A percentile compares a stretch with the other conserved stretches of the same genome.
These are phyloP conservation scores for Molossus alvarezi DNA, from an alignment of 2,797 vertebrate species.

Conservation along the genomic window DNA sequence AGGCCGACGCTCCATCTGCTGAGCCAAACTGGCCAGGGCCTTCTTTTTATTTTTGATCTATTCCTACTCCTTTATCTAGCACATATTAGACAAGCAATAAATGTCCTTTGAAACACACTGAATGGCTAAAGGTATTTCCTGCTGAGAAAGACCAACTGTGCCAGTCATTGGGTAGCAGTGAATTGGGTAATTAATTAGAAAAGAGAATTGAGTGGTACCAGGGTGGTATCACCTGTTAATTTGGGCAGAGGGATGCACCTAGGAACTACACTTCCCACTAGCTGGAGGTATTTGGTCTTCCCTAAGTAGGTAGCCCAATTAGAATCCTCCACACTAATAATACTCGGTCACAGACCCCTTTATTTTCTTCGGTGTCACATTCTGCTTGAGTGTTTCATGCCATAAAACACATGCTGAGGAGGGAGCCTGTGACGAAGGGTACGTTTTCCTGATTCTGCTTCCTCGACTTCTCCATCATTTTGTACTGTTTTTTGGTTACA, in stretches of 20 bases:
- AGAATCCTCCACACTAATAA: constrained; percentile 2
- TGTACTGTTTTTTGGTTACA: constrained; percentile 71
- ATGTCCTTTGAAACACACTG: neutral
- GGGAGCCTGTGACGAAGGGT: neutral
- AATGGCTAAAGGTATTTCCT: neutral
- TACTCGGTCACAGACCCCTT: constrained; percentile 48
- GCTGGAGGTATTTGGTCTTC: constrained; percentile 42
- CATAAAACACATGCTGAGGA: constrained; percentile 76
- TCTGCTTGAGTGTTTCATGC: constrained; percentile 78
- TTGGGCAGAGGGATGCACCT: neutral
- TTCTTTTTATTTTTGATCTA: neutral
- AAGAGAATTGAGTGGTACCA: neutral
- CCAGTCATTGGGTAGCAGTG: neutral
- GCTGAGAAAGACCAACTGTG: neutral
- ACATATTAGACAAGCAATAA: neutral
- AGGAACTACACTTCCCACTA: neutral
- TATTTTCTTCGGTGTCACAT: constrained; percentile 75
- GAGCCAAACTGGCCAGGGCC: too few species aligned
- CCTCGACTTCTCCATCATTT: constrained; percentile 57
- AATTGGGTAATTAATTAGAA: neutral
- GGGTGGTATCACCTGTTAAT: neutral
- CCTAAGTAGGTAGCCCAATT: constrained; percentile 28
- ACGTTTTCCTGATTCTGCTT: constrained; percentile 59
- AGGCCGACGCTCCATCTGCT: too few species aligned
- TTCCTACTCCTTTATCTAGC: neutral